Evolutionary conservation across 2,888 invertebrate species (phyloP).

Genomic region (Ormyrus nitidulus): DNA sequence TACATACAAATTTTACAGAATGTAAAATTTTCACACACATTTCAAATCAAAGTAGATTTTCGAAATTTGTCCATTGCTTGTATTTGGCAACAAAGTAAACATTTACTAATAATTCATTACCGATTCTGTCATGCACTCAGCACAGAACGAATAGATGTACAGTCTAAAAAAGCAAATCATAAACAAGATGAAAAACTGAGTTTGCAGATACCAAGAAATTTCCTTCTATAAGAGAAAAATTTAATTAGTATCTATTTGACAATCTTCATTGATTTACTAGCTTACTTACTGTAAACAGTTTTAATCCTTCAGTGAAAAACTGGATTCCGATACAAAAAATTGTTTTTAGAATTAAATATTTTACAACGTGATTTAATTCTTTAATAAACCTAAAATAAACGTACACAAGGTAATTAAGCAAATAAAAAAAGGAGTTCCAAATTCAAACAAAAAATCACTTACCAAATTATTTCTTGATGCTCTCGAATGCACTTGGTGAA

Average conservation of each 20-base stretch:
- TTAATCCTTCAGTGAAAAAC: neutral
- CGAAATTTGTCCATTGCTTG: too few species aligned
- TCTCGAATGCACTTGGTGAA: neutral
- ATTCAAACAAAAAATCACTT: neutral
- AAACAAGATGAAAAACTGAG: neutral
- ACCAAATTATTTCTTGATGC: conserved; percentile 20
- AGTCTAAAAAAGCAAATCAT: neutral
- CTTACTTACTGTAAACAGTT: conserved; percentile 8
- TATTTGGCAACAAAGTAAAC: neutral
- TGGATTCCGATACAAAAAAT: neutral
- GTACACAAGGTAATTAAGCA: too few species aligned
- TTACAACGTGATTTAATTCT: conserved; percentile 1
- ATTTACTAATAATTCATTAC: neutral
- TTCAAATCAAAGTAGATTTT: too few species aligned
- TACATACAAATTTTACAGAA: too few species aligned
- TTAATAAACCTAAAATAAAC: conserved; percentile 9
- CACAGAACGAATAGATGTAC: neutral
- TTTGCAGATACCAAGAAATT: neutral
- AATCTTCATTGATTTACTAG: neutral
- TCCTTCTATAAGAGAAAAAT: neutral
- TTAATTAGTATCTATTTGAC: too few species aligned
- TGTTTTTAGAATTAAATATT: conserved; percentile 1
- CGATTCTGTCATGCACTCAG: neutral
- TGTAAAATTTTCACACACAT: neutral
- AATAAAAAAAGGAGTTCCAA: too few species aligned